phyloP scores from a whole-genome alignment of 2,888 invertebrate species.

The Idaea straminata region DNA sequence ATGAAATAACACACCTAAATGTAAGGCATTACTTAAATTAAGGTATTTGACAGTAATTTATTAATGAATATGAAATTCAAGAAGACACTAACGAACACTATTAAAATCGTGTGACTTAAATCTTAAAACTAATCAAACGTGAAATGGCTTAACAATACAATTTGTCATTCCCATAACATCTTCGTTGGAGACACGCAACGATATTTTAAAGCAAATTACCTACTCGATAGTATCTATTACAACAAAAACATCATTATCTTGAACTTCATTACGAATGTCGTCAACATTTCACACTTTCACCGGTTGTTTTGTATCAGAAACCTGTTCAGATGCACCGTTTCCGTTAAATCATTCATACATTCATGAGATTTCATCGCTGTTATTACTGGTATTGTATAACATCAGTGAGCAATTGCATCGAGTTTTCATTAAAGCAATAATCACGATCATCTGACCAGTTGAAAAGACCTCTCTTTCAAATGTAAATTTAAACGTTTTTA shows the following conservation, averaged over 20 bases:
- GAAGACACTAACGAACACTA: background rate
- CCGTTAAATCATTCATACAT: constrained; percentile 1
- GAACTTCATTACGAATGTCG: background rate
- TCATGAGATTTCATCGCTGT: constrained; percentile 1
- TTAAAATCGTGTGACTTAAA: background rate
- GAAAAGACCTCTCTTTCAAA: constrained; percentile 6
- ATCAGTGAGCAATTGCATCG: constrained; percentile 10
- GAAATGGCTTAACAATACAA: background rate
- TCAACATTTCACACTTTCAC: constrained; percentile 2
- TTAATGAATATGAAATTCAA: background rate
- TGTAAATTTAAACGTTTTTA: background rate
- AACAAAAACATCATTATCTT: background rate
- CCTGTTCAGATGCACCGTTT: background rate
- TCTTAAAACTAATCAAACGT: background rate
- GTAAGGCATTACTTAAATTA: background rate
- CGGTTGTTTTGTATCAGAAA: background rate
- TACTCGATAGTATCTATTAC: background rate
- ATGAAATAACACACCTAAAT: too few species aligned
- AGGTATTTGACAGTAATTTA: background rate
- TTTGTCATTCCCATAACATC: constrained; percentile 8
- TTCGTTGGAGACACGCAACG: background rate
- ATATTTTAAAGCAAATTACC: background rate
- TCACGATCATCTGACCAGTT: constrained; percentile 2
- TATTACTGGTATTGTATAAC: constrained; percentile 8
- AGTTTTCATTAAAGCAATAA: constrained; percentile 11